Conservation (phyloP, 2,113 vertebrate genomes). For the Hippopotamus amphibius region DNA sequence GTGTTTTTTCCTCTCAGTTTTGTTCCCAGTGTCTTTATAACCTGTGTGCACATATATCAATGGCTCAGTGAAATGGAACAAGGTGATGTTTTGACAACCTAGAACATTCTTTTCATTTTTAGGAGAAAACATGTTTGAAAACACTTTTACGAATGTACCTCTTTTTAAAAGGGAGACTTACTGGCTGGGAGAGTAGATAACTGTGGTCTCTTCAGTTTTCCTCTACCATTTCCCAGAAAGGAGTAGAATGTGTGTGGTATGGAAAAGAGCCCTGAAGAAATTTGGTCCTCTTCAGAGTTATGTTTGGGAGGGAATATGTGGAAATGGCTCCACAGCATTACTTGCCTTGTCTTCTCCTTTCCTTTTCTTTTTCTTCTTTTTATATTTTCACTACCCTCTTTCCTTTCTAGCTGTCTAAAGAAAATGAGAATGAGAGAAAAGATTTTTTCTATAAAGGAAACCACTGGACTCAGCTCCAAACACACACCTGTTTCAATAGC, state of each 20-base stretch:
- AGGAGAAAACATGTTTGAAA: not conserved
- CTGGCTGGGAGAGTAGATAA: not conserved
- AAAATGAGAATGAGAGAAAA: not conserved
- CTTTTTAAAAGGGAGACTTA: not conserved
- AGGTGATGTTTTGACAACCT: not conserved
- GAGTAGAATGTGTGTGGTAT: not conserved
- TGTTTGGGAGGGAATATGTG: not conserved
- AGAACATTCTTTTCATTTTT: not conserved
- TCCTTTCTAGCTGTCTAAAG: not conserved
- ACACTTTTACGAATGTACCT: not conserved
- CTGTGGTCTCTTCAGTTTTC: not conserved
- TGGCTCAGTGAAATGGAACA: not conserved
- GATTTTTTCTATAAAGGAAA: not conserved
- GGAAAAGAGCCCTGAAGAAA: not conserved
- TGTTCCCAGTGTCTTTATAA: not conserved
- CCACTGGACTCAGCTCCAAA: not conserved
- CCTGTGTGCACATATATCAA: not conserved
- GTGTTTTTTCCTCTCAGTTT: not conserved
- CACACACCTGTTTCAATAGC: not conserved
- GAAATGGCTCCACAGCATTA: not conserved
- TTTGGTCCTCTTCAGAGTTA: rapidly evolving
- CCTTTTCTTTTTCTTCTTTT: not conserved
- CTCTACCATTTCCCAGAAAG: not conserved
- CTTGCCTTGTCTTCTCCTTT: not conserved
- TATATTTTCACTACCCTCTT: not conserved